Evolutionary conservation across 2,113 vertebrate genomes (phyloP).

Genomic region (Caretta caretta): DNA sequence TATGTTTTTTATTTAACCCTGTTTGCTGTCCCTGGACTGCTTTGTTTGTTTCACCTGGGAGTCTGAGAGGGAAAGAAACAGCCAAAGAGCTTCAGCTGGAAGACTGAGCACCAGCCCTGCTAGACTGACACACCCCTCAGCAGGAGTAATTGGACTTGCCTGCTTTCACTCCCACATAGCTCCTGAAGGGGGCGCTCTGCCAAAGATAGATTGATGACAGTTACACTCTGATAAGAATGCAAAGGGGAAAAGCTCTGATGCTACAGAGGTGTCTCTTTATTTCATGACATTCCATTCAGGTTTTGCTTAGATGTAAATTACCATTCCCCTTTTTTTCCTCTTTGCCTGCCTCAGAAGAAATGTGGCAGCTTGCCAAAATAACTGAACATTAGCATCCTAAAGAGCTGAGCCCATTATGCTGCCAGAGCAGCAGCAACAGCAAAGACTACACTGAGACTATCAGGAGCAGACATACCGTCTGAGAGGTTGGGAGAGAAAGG

Average conservation of each 20-base stretch:
- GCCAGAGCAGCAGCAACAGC: background rate
- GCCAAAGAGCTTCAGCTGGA: background rate
- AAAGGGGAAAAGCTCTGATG: background rate
- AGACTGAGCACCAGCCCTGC: background rate
- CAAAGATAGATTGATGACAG: background rate
- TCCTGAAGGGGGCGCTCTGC: background rate
- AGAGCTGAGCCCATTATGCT: rapidly evolving
- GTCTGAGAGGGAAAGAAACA: background rate
- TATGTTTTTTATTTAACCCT: background rate
- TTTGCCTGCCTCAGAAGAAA: background rate
- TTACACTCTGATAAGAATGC: background rate
- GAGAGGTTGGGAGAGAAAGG: background rate
- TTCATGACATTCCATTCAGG: background rate
- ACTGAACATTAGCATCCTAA: rapidly evolving
- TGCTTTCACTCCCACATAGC: background rate
- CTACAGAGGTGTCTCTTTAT: conserved; percentile 44
- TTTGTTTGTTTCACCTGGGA: background rate
- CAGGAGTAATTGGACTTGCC: background rate
- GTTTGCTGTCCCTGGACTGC: background rate
- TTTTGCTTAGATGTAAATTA: background rate
- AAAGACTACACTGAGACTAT: rapidly evolving
- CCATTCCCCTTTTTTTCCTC: background rate
- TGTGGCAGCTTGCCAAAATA: rapidly evolving
- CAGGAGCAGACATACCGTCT: rapidly evolving
- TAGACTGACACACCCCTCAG: background rate